phyloP scores from a whole-genome alignment of 30 jellyfish, hydroid and myxozoan genomes.

The Hydra vulgaris region DNA sequence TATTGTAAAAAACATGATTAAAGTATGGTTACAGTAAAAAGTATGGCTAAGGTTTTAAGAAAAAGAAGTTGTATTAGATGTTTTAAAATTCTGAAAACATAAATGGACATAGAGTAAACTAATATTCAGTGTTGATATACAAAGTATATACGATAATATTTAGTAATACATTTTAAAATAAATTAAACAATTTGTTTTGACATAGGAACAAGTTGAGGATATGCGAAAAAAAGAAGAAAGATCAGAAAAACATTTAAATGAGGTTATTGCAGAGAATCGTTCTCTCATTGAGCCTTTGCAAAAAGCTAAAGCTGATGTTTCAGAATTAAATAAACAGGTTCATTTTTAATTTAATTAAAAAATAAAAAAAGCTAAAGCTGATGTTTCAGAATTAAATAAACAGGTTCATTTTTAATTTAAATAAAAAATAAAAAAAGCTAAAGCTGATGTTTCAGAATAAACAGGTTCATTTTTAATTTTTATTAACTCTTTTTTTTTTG shows the following conservation, averaged over 20 bases:
- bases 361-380: constrained; percentile 77
- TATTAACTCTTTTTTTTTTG: neutral
- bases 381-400: constrained; percentile 77
- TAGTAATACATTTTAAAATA: too few species aligned
- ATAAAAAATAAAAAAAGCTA: constrained; percentile 45
- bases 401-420: constrained; percentile 34
- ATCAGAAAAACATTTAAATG: constrained; percentile 91
- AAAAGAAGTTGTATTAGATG: neutral
- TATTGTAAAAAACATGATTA: too few species aligned
- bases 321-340: constrained; percentile 80
- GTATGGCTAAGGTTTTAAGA: too few species aligned
- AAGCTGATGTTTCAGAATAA: constrained; percentile 87
- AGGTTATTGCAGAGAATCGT: constrained; percentile 86
- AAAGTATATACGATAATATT: too few species aligned
- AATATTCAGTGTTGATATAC: too few species aligned
- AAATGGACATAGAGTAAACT: too few species aligned
- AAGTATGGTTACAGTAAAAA: too few species aligned
- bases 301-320: constrained; percentile 94
- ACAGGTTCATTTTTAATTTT: constrained; percentile 38
- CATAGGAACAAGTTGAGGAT: constrained; percentile 95
- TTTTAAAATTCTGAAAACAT: too few species aligned
- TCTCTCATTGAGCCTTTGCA: constrained; percentile 88
- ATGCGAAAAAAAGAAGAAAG: constrained; percentile 95
- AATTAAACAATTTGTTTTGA: neutral
- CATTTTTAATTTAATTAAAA: neutral